These are phyloP conservation scores for Jordanella pulchra DNA, from an alignment of 2,797 vertebrate genomes.

Conservation along the genomic window DNA sequence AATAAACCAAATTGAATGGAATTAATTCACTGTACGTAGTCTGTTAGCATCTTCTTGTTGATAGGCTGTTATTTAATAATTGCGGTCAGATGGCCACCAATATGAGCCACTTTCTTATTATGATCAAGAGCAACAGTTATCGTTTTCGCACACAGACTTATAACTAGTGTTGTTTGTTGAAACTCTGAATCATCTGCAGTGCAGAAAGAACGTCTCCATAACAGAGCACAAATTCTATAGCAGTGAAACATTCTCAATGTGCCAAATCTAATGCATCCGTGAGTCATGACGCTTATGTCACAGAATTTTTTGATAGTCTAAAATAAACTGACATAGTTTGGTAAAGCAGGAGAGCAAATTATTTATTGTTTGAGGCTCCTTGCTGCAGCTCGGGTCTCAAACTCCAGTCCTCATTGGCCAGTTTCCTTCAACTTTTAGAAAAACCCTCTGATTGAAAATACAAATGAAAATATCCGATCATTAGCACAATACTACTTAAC, in stretches of 20 bases:
- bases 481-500: background rate
- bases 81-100: background rate
- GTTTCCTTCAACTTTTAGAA: background rate
- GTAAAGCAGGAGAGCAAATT: background rate
- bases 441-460: background rate
- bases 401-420: background rate
- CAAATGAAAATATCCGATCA: background rate
- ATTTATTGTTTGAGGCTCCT: background rate
- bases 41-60: background rate
- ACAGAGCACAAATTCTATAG: background rate
- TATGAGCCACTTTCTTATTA: background rate
- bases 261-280: no score
- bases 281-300: no score
- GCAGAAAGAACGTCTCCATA: background rate
- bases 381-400: background rate
- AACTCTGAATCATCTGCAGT: background rate
- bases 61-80: background rate
- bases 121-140: no score
- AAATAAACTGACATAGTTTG: background rate
- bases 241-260: background rate
- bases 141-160: no score
- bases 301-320: background rate
- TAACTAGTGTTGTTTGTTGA: background rate
- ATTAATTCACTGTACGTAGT: background rate
- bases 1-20: no score